These are phyloP conservation scores for Entomobrya proxima DNA, from an alignment of 2,888 invertebrate genomes.

Conservation along the genomic window DNA sequence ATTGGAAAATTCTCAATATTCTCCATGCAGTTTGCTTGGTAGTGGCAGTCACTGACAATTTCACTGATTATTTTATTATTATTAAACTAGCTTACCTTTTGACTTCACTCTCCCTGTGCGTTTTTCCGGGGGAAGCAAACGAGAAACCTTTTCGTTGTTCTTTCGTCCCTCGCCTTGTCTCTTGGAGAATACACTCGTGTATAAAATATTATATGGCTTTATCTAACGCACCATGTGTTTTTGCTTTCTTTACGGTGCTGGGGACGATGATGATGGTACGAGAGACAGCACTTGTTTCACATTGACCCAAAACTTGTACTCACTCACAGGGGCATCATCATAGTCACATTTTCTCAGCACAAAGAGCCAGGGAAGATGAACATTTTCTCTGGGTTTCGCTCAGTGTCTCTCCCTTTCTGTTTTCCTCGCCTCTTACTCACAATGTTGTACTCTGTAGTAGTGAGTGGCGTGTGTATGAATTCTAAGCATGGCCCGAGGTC, in stretches of 20 bases:
- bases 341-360: neutral
- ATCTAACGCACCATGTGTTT: neutral
- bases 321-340: neutral
- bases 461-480: slow-evolving; percentile 18
- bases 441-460: neutral
- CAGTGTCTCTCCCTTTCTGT: neutral
- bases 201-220: neutral
- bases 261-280: neutral
- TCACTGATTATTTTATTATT: slow-evolving; percentile 57
- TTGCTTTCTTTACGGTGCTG: neutral
- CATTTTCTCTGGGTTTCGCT: neutral
- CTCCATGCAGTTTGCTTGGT: neutral
- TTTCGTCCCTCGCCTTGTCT: neutral
- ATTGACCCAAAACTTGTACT: slow-evolving; percentile 30
- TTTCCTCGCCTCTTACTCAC: no score
- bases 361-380: neutral
- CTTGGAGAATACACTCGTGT: neutral
- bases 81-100: slow-evolving; percentile 50
- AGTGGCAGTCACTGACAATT: slow-evolving; percentile 33
- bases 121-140: slow-evolving; percentile 1
- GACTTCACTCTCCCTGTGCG: slow-evolving; percentile 9
- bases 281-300: slow-evolving; percentile 48
- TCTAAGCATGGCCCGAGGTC: slow-evolving; percentile 58
- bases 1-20: no score
- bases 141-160: no score